Percentiles rank a stretch among this genome's conserved stretches.
These are phyloP conservation scores for Periparus ater DNA, from an alignment of 2,797 vertebrate species.

Conservation along the genomic window DNA sequence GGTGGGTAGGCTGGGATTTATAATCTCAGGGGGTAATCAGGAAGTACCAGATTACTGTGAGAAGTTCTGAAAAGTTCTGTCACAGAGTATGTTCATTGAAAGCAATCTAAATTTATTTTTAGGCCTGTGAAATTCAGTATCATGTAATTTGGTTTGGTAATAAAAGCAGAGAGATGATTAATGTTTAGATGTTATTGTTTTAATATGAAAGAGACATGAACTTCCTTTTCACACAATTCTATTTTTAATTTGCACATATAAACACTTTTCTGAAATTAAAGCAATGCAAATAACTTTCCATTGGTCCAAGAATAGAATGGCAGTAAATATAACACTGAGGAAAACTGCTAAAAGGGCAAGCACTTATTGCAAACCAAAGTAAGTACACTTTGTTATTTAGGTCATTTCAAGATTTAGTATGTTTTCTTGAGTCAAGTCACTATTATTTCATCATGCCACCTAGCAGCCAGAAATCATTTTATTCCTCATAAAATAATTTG, in stretches of 20 bases:
- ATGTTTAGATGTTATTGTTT: background rate
- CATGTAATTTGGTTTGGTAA: background rate
- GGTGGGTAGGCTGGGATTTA: background rate
- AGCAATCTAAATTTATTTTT: background rate
- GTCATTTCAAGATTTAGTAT: background rate
- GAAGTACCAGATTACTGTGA: background rate
- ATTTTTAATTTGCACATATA: background rate
- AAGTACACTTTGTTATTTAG: background rate
- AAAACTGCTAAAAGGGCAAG: background rate
- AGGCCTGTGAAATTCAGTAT: background rate
- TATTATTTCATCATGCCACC: background rate
- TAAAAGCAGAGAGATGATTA: background rate
- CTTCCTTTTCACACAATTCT: background rate
- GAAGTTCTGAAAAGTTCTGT: background rate
- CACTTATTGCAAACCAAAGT: background rate
- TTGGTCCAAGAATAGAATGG: background rate
- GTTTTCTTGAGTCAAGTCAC: background rate
- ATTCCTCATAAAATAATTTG: background rate
- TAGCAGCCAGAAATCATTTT: background rate
- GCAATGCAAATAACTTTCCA: background rate
- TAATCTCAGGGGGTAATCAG: rapidly evolving
- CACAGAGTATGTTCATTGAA: background rate
- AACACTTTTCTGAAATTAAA: background rate
- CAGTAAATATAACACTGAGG: background rate
- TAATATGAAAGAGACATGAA: background rate